Evolutionary conservation across 1,140 invertebrate genomes (phyloP).

Genomic region (Bradynema listronoti): DNA sequence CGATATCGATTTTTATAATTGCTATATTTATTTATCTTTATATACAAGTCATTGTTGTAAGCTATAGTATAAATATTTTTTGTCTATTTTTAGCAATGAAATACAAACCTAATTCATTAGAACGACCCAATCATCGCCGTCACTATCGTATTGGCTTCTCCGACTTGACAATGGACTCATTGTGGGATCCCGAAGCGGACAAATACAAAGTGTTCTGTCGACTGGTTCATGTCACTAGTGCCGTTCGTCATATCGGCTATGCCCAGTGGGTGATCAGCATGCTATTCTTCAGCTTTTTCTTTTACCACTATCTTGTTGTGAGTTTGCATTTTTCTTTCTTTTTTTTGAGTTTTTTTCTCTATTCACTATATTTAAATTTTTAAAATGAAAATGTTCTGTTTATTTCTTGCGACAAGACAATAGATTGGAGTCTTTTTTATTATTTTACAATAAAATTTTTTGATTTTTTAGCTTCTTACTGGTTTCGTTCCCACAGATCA

Average conservation of each 20-base stretch:
- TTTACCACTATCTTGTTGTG: conserved; percentile 45
- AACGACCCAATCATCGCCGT: too few relatives aligned
- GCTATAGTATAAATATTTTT: too few relatives aligned
- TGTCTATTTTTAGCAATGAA: too few relatives aligned
- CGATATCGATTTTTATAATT: too few relatives aligned
- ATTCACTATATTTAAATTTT: background rate
- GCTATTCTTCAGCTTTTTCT: conserved; percentile 39
- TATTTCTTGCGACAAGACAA: too few relatives aligned
- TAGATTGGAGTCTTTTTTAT: too few relatives aligned
- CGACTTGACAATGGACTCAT: conserved; percentile 37
- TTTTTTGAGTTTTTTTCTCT: conserved; percentile 14
- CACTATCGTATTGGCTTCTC: conserved; percentile 30
- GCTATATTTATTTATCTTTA: too few relatives aligned
- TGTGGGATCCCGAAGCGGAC: conserved; percentile 50
- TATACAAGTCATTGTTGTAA: too few relatives aligned
- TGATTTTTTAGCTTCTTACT: conserved; percentile 24
- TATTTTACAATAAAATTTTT: too few relatives aligned
- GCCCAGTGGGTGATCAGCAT: conserved; percentile 45
- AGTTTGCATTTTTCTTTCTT: background rate
- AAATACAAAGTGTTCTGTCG: conserved; percentile 52
- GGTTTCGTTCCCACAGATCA: conserved; percentile 43
- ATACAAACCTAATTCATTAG: too few relatives aligned
- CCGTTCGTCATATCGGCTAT: conserved; percentile 45
- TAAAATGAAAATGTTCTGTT: too few relatives aligned
- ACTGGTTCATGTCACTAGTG: conserved; percentile 51